Conservation (phyloP, 2,888 invertebrate species). For the Cheilosia scutellata region DNA sequence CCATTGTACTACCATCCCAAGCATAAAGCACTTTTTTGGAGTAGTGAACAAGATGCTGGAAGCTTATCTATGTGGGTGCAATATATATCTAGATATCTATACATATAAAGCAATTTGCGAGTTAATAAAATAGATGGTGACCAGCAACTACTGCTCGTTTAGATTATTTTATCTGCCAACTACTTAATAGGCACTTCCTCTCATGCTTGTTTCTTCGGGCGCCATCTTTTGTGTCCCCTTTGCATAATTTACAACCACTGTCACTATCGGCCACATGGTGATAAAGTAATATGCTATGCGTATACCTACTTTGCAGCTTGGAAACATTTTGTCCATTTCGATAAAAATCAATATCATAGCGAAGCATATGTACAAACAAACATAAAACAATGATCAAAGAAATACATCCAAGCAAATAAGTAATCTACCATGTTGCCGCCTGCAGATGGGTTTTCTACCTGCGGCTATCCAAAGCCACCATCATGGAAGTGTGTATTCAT, state of each 20-base stretch:
- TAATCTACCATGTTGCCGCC: not conserved
- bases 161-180: too few species aligned
- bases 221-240: not conserved
- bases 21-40: too few species aligned
- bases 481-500: not conserved
- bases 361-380: not conserved
- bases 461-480: not conserved
- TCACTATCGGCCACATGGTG: not conserved
- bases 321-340: not conserved
- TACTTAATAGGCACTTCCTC: too few species aligned
- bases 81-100: too few species aligned
- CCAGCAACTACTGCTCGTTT: too few species aligned
- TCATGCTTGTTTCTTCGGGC: not conserved
- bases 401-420: not conserved
- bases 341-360: conserved; percentile 20
- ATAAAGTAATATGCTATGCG: not conserved
- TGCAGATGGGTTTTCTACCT: conserved; percentile 14
- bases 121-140: too few species aligned
- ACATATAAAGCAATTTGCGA: too few species aligned
- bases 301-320: not conserved
- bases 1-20: too few species aligned
- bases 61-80: too few species aligned
- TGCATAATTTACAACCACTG: not conserved
- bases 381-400: not conserved
- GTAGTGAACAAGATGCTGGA: too few species aligned